Base-by-base conservation (phyloP, 1,140 invertebrate species). In the Calephelis nemesis region DNA sequence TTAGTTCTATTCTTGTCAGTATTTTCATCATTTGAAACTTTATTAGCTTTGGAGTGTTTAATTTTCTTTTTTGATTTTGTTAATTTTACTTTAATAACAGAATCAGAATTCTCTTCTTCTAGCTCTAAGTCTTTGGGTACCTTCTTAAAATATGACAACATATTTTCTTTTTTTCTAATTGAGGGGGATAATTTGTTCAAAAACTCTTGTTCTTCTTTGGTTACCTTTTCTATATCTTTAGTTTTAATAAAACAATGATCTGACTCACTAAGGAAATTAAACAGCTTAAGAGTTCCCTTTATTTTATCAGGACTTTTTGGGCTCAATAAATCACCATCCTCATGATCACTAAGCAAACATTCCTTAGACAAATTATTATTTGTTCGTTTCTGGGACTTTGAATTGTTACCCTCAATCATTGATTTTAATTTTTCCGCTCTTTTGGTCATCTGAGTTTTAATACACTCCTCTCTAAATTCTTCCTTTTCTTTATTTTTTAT, bases 101-200 rank as follows among this genome's bases (percentile, higher is more conserved):
- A 15, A 11, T 70, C 69, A 64, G 64, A n/a, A 67, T 67, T 62
- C 47, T 74, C 75, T 72, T 72, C 69, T 50, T 78, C 70, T 66
- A 47, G 54, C 54, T 68, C 68, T 65, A 64, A 40, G 12, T 71
- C 62, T 74, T 87, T 90, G 47, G 83, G 73, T 54, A 87, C 58
- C 81, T 88, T 91, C 67, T 90, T 80, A 77, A 93, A 94, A 81
- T 94, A 94, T 67, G 91, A 88, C n/a, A 93, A 74, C 74, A 94
- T 86, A 69, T 93, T 93, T 78, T 93, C 93, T 30, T 92, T 92
- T 74, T 94, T 93, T 73, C 89, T 93, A 8, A 93, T 81, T 42
- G 93, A 93, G 63, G 93, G 93, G 4, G 91, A 93, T 13, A 94
- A 74, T 63, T 90, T 91, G 13, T 84, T 81, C 47, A 90, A 68